Evolutionary conservation across 2,113 vertebrate species (phyloP).

Genomic region (Genyomyrus donnyi): DNA sequence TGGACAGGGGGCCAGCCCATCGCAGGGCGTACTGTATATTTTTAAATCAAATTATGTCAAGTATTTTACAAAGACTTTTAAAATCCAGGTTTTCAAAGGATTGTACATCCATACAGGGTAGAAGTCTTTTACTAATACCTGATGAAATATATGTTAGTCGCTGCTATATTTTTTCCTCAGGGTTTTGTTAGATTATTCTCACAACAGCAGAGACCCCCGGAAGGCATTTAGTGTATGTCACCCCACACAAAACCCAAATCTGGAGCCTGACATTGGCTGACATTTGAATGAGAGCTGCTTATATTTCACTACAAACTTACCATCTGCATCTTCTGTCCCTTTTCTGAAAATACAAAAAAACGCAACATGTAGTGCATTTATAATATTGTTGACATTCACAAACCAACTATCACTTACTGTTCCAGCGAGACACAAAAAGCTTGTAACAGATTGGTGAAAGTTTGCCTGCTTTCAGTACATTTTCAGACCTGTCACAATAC

Average conservation of each 20-base stretch:
- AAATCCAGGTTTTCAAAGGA: neutral
- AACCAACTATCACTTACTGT: neutral
- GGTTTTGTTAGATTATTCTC: neutral
- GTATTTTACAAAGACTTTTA: neutral
- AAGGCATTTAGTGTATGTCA: neutral
- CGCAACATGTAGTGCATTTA: neutral
- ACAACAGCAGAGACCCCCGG: neutral
- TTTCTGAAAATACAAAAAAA: slow-evolving; percentile 1
- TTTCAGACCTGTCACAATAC: neutral
- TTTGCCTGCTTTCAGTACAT: neutral
- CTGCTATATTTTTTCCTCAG: neutral
- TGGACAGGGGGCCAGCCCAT: no score
- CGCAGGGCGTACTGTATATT: neutral
- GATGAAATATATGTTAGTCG: neutral
- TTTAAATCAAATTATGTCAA: neutral
- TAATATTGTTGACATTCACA: neutral
- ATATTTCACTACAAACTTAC: neutral
- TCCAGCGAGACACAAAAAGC: neutral
- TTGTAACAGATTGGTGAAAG: neutral
- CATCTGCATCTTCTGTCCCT: neutral
- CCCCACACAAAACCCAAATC: neutral
- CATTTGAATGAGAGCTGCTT: neutral
- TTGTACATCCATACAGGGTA: neutral
- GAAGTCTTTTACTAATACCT: neutral
- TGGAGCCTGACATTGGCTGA: neutral